These are phyloP conservation scores for Lamellibrachia columna DNA, from an alignment of 2,888 invertebrate genomes.

Conservation along the genomic window DNA sequence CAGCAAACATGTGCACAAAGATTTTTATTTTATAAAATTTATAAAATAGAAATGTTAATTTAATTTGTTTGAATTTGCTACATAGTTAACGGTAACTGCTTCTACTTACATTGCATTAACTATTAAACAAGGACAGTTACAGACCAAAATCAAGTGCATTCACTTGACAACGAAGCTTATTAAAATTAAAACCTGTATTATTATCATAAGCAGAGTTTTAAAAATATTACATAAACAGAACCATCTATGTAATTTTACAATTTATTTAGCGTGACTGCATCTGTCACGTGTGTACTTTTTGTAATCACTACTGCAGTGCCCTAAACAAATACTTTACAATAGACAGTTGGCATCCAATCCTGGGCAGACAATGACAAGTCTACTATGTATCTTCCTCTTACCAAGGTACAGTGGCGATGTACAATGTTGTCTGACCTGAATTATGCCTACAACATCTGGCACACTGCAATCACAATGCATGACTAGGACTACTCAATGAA, in stretches of 20 bases:
- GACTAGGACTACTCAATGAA: neutral
- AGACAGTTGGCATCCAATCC: neutral
- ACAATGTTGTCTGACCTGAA: constrained; percentile 12
- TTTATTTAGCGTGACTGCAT: neutral
- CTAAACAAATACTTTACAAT: neutral
- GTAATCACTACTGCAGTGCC: neutral
- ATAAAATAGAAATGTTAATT: no score
- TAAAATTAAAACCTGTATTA: neutral
- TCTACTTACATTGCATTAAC: neutral
- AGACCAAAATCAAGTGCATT: neutral
- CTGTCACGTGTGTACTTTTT: neutral
- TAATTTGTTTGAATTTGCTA: no score
- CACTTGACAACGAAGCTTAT: neutral
- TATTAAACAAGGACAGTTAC: neutral
- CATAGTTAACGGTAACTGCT: neutral
- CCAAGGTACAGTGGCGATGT: neutral
- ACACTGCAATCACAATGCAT: neutral
- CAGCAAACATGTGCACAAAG: no score
- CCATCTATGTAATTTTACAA: neutral
- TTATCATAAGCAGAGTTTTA: neutral
- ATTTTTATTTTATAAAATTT: no score
- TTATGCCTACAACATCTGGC: neutral
- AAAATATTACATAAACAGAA: neutral
- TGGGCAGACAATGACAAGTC: neutral
- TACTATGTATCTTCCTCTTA: neutral